Evolutionary conservation across 2,888 invertebrate species (phyloP).

Genomic region (Caenorhabditis macrosperma): DNA sequence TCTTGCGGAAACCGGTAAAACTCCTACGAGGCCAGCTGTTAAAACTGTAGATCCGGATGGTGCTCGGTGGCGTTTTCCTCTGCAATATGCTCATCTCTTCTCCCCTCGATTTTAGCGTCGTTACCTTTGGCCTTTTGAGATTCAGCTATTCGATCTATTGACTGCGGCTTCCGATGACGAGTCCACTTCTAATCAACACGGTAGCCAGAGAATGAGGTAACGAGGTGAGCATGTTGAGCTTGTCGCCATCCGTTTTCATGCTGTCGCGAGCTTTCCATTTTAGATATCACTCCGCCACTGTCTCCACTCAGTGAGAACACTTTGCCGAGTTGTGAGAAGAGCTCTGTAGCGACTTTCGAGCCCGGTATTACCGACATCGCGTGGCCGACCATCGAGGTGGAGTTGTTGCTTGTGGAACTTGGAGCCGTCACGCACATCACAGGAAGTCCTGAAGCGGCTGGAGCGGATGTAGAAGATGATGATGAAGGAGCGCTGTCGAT

Average conservation of each 20-base stretch:
- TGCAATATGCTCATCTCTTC: too few relatives aligned
- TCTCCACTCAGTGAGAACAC: slow-evolving; percentile 87
- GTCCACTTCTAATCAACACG: too few relatives aligned
- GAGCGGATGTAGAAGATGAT: slow-evolving; percentile 7
- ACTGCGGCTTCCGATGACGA: too few relatives aligned
- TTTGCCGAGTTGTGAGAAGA: slow-evolving; percentile 88
- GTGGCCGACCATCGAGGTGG: slow-evolving; percentile 62
- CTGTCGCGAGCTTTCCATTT: slow-evolving; percentile 56
- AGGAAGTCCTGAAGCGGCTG: slow-evolving; percentile 11
- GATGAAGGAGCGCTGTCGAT: slow-evolving; percentile 65
- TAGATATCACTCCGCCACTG: slow-evolving; percentile 50
- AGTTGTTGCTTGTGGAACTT: background rate
- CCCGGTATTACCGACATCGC: slow-evolving; percentile 78
- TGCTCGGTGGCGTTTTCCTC: too few relatives aligned
- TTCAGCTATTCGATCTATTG: too few relatives aligned
- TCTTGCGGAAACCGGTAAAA: too few relatives aligned
- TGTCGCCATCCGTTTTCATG: slow-evolving; percentile 72
- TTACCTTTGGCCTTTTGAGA: too few relatives aligned
- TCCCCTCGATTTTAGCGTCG: too few relatives aligned
- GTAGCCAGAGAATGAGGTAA: slow-evolving; percentile 89
- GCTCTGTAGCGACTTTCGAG: slow-evolving; percentile 83
- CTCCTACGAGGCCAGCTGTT: too few relatives aligned
- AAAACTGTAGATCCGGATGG: too few relatives aligned
- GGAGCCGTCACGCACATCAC: slow-evolving; percentile 5
- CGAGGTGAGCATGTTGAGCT: slow-evolving; percentile 87